phyloP scores from a whole-genome alignment of 2,797 vertebrate genomes.

The Anguilla anguilla region DNA sequence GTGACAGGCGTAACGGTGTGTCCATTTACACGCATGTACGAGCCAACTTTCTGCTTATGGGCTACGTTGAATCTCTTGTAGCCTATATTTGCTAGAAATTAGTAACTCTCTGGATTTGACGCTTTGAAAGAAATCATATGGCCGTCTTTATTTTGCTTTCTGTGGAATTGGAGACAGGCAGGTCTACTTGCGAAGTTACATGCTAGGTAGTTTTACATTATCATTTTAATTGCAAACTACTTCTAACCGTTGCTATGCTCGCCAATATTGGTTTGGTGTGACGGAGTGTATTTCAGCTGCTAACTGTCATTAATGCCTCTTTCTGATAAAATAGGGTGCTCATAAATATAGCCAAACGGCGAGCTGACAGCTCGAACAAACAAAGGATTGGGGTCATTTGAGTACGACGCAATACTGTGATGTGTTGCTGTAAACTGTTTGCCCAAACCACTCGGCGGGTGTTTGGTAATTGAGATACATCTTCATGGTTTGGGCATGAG shows the following conservation, averaged over 20 bases:
- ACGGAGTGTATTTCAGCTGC: background rate
- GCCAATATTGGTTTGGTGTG: background rate
- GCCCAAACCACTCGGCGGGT: background rate
- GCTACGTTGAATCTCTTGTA: too few species aligned
- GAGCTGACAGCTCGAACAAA: background rate
- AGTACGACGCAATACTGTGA: background rate
- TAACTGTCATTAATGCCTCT: background rate
- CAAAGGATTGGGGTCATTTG: background rate
- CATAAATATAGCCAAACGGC: background rate
- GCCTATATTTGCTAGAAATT: too few species aligned
- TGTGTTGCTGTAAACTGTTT: background rate
- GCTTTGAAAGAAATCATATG: too few species aligned
- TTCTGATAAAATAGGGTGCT: background rate
- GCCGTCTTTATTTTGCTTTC: too few species aligned
- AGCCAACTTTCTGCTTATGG: too few species aligned
- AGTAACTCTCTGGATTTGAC: too few species aligned
- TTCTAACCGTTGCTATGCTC: background rate
- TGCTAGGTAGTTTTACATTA: too few species aligned
- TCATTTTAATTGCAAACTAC: background rate
- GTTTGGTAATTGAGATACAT: background rate
- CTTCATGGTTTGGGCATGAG: too few species aligned
- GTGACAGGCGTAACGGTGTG: too few species aligned
- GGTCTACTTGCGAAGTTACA: too few species aligned
- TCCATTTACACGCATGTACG: too few species aligned
- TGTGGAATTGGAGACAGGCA: too few species aligned